A percentile compares a stretch with the other conserved stretches of the same genome.
phyloP scores from a whole-genome alignment of 2,797 vertebrate genomes.

The Thunnus albacares region DNA sequence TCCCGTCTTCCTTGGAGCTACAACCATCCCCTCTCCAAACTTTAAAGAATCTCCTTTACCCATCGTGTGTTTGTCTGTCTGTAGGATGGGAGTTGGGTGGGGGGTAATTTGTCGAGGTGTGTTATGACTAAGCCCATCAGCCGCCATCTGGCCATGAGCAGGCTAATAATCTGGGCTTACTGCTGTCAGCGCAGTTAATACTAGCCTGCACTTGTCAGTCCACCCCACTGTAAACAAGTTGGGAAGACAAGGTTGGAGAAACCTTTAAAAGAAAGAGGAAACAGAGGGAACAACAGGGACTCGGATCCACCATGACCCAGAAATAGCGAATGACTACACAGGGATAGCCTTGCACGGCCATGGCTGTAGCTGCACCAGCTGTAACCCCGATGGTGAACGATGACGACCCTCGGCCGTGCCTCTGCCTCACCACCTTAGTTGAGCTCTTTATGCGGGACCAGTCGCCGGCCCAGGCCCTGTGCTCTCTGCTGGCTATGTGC shows the following conservation, averaged over 20 bases:
- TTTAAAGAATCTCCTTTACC: slow-evolving; percentile 38
- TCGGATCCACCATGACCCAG: slow-evolving; percentile 47
- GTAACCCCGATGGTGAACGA: neutral
- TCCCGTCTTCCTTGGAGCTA: slow-evolving; percentile 55
- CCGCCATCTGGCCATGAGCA: slow-evolving; percentile 86
- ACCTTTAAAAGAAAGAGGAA: slow-evolving; percentile 5
- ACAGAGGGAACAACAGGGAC: slow-evolving; percentile 8
- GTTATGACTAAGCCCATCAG: slow-evolving; percentile 82
- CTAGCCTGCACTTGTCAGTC: slow-evolving; percentile 68
- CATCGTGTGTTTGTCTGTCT: slow-evolving; percentile 35
- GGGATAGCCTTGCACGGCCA: neutral
- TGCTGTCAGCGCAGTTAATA: slow-evolving; percentile 68
- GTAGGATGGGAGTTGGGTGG: slow-evolving; percentile 4
- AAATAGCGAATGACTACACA: slow-evolving; percentile 54
- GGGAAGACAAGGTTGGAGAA: slow-evolving; percentile 28
- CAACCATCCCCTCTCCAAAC: slow-evolving; percentile 41
- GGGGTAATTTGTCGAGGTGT: slow-evolving; percentile 43
- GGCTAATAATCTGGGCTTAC: slow-evolving; percentile 89
- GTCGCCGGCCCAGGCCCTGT: slow-evolving; percentile 68
- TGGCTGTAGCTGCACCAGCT: slow-evolving; percentile 35
- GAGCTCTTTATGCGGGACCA: slow-evolving; percentile 74
- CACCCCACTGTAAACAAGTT: slow-evolving; percentile 58
- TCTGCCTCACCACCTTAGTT: slow-evolving; percentile 71
- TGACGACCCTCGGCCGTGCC: slow-evolving; percentile 63
- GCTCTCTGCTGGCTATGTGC: slow-evolving; percentile 78